Evolutionary conservation across 2,888 invertebrate genomes (phyloP).

Genomic region (Theristus sp.): DNA sequence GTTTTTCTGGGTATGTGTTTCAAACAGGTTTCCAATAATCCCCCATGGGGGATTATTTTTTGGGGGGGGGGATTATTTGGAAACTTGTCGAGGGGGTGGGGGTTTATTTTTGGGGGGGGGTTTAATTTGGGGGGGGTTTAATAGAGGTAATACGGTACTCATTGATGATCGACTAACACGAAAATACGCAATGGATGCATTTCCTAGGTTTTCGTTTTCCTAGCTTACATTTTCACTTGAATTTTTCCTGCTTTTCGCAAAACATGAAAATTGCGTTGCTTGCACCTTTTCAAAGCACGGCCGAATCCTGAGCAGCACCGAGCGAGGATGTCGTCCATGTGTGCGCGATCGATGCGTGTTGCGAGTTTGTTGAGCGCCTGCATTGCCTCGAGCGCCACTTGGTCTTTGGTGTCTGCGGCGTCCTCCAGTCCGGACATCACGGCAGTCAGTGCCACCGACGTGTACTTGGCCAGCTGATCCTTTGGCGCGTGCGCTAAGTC

Average conservation of each 20-base stretch:
- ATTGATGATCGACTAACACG: neutral
- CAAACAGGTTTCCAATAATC: too few relatives aligned
- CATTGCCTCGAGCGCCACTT: slow-evolving; percentile 55
- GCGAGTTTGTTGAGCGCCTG: slow-evolving; percentile 46
- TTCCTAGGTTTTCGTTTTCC: neutral
- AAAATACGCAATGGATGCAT: neutral
- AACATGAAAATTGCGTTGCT: neutral
- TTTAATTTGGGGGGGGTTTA: too few relatives aligned
- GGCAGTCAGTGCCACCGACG: slow-evolving; percentile 53
- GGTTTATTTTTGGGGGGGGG: too few relatives aligned
- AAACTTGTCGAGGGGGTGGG: too few relatives aligned
- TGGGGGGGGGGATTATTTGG: too few relatives aligned
- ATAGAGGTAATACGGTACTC: too few relatives aligned
- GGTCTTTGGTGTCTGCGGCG: slow-evolving; percentile 45
- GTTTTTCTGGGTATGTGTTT: too few relatives aligned
- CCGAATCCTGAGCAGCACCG: slow-evolving; percentile 59
- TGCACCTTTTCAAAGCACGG: slow-evolving; percentile 67
- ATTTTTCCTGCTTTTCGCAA: neutral
- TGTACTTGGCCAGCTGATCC: slow-evolving; percentile 39
- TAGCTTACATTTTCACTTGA: neutral
- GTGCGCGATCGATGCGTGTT: slow-evolving; percentile 46
- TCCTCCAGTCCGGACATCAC: slow-evolving; percentile 67
- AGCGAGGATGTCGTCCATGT: slow-evolving; percentile 46
- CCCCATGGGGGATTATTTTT: too few relatives aligned
- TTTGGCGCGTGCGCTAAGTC: slow-evolving; percentile 10